Evolutionary conservation across 2,113 vertebrate species (phyloP), one percentile per base, ranked within the genome.

Genomic region (Dunckerocampus dactyliophorus): DNA sequence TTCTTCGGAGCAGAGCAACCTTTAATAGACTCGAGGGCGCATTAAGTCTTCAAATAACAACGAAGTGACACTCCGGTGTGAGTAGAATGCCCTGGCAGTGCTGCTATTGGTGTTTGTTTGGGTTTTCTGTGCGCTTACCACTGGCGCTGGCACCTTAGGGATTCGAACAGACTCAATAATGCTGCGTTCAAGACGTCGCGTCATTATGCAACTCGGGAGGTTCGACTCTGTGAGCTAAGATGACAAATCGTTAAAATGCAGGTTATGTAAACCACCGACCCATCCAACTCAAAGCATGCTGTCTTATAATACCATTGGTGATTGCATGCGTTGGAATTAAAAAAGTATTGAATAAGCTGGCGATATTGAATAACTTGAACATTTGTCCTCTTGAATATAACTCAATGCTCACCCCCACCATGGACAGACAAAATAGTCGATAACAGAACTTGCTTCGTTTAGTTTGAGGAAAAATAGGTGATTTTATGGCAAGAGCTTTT

Each of bases 121-220:
- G 80, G 85, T 85, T 89, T 89, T 84, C 80, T 67, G 67, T 74
- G 71, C 79, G 74, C 83, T 83, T 77, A 83, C 83, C 80, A 76
- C 81, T 85, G 75, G 75, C 77, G 76, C 74, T 88, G 80, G 56
- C 71, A 80, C 77, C 69, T 71, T 72, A 10, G 75, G 64, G 76
- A 73, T 79, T 84, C 84, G 81, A 83, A 81, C 70, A 74, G 70
- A 65, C 67, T 82, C 60, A 58, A 49, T 8, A 17, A 62, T 53
- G 83, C 24, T 82, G 2, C 60, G 60, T 89, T 89, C 82, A 88
- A 73, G 63, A 65, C 0, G 47, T 0, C 3, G 12, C 45, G 53
- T 37, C 13, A 71, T 82, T 82, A 67, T 79, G 74, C 79, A 85
- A 77, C 80, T 22, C n/a, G 6, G 5, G n/a, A 21, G 9, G 71